Base-by-base conservation (phyloP, 2,113 vertebrate species). In the Geococcyx californianus region DNA sequence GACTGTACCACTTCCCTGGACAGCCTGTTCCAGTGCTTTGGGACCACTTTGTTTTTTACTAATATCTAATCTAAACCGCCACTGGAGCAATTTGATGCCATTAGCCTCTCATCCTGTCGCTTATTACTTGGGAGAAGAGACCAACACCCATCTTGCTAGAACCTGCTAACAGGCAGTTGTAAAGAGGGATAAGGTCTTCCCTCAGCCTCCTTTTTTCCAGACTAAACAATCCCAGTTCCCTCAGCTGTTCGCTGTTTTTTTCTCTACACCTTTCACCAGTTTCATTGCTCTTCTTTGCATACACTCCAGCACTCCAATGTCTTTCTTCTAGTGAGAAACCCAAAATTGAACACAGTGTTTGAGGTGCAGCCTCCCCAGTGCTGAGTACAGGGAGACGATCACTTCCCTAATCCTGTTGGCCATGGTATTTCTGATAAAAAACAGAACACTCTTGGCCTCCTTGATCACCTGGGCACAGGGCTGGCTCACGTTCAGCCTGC, bases 321-420 rank as follows among this genome's bases (percentile, higher is more conserved):
- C n/a, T 3, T 58, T 45, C 26, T 6, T 38, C 4, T 36, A 28
- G 38, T 10, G n/a, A 28, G 10, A 16, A 10, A 23, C 29, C 38
- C 33, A n/a, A 36, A 66, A 33, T 8, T 25, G 62, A 11, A n/a
- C 29, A 51, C 9, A 52, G 21, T 4, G 51, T 29, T 89, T 1
- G 0, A 85, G 40, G 6, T 34, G 42, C 1, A 0, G 38, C 21
- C 13, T 64, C 59, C 51, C 5, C 47, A 58, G 19, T 9, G 19
- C 23, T 0, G 0, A 17, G 31, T 6, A 28, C 11, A 13, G 11
- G 2, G 6, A 5, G 0, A 45, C 0, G 4, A 33, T 34, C 12
- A 0, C 40, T 12, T 9, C 23, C 19, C 4, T 51, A 2, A 0
- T 24, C 25, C 66, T 59, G 31, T 3, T 68, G 58, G 5, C 1